Evolutionary conservation across 2,113 vertebrate species (phyloP).

Genomic region (Tachysurus vachellii): DNA sequence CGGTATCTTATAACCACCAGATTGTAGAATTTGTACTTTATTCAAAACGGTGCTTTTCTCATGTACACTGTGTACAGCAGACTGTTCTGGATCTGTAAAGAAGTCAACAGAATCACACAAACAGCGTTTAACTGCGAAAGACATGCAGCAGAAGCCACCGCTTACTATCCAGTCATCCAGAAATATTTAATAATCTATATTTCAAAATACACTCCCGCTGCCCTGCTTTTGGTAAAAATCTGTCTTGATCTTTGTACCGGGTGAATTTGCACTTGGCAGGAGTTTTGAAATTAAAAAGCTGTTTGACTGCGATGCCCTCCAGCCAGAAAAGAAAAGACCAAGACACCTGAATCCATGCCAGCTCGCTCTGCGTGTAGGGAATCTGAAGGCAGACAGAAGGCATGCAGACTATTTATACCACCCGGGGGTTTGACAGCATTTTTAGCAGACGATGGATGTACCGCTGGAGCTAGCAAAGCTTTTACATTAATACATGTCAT

Average conservation of each 20-base stretch:
- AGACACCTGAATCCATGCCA: constrained; percentile 52
- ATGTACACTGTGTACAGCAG: background rate
- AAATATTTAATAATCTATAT: constrained; percentile 18
- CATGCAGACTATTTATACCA: constrained; percentile 68
- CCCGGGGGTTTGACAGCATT: constrained; percentile 10
- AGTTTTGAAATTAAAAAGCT: constrained; percentile 57
- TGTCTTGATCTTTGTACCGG: constrained; percentile 60
- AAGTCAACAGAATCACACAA: background rate
- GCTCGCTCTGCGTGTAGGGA: constrained; percentile 41
- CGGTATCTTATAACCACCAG: background rate
- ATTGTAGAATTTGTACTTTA: background rate
- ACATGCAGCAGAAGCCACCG: background rate
- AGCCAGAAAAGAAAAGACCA: constrained; percentile 46
- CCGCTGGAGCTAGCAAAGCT: constrained; percentile 18
- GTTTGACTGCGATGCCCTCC: constrained; percentile 46
- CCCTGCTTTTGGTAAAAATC: constrained; percentile 54
- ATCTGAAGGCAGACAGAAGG: constrained; percentile 56
- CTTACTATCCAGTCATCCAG: constrained; percentile 18
- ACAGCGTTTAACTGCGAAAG: background rate
- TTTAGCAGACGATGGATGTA: constrained; percentile 57
- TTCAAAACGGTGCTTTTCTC: background rate
- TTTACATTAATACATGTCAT: constrained; percentile 33
- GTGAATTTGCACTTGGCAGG: constrained; percentile 60
- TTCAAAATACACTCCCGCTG: constrained; percentile 26
- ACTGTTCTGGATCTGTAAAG: background rate